Conservation (phyloP, 2,113 vertebrate species). For the Solenodon paradoxus region DNA sequence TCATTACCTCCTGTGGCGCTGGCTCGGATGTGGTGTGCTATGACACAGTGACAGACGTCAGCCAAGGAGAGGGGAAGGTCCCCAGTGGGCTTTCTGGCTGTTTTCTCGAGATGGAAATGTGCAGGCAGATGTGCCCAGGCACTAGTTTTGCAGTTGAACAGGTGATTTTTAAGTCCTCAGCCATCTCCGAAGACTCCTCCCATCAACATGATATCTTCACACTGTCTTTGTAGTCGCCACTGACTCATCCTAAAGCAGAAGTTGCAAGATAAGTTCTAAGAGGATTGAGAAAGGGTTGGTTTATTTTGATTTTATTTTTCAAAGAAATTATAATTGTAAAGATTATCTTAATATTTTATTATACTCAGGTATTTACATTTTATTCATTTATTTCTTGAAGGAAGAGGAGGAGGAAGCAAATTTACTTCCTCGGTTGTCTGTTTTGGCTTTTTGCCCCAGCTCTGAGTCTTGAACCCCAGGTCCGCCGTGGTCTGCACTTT, state of each 20-base stretch:
- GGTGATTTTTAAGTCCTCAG: background rate
- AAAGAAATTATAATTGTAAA: background rate
- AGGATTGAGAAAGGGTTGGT: background rate
- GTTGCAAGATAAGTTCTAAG: background rate
- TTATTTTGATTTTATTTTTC: background rate
- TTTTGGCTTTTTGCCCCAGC: too few relatives aligned
- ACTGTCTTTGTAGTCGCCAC: background rate
- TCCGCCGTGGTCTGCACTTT: too few relatives aligned
- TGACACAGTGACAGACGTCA: background rate
- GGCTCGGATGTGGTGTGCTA: slow-evolving; percentile 30
- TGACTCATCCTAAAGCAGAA: background rate
- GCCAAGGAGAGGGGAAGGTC: background rate
- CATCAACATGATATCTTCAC: background rate
- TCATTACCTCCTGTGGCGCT: background rate
- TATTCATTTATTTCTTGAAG: too few relatives aligned
- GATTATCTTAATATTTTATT: background rate
- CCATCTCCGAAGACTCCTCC: background rate
- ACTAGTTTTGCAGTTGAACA: background rate
- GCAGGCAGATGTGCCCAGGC: background rate
- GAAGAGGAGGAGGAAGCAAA: too few relatives aligned
- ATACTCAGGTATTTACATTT: background rate
- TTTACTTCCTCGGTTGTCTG: too few relatives aligned
- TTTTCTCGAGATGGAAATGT: background rate
- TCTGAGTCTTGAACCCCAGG: too few relatives aligned
- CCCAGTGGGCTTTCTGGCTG: background rate